Conservation (phyloP, 2,888 invertebrate genomes). For the Drosophila neonasuta region DNA sequence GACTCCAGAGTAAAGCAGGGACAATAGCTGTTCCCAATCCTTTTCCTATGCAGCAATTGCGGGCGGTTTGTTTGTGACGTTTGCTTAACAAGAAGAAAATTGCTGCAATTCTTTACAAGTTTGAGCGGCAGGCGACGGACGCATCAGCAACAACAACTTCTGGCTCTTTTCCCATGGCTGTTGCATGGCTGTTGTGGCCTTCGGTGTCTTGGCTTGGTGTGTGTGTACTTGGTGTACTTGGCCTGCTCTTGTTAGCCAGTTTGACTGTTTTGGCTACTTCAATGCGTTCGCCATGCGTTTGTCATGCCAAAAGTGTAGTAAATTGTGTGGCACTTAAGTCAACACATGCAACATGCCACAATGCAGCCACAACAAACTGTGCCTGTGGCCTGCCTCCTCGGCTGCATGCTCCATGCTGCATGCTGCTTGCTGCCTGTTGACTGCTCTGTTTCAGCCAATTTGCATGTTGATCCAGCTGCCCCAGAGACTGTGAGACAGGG, state of each 20-base stretch:
- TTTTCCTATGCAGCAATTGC: conserved; percentile 66
- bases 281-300: conserved; percentile 77
- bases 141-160: conserved; percentile 10
- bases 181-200: not conserved
- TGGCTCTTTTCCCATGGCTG: conserved; percentile 23
- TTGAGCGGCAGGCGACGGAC: conserved; percentile 51
- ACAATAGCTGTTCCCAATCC: conserved; percentile 32
- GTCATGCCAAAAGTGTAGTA: conserved; percentile 80
- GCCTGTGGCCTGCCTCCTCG: conserved; percentile 35
- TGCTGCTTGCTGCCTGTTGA: conserved; percentile 4
- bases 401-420: too few species aligned
- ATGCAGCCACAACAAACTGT: conserved; percentile 19
- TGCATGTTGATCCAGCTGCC: conserved; percentile 51
- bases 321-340: conserved; percentile 79
- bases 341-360: conserved; percentile 68
- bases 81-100: conserved; percentile 81
- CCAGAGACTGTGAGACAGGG: not conserved
- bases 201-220: not conserved
- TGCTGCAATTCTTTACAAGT: conserved; percentile 79
- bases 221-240: too few species aligned
- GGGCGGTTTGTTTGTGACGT: conserved; percentile 79
- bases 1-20: conserved; percentile 13
- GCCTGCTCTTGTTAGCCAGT: conserved; percentile 52
- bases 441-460: conserved; percentile 63
- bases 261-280: conserved; percentile 48